Base-by-base conservation (phyloP, 2,797 vertebrate genomes). In the Taeniopygia guttata region DNA sequence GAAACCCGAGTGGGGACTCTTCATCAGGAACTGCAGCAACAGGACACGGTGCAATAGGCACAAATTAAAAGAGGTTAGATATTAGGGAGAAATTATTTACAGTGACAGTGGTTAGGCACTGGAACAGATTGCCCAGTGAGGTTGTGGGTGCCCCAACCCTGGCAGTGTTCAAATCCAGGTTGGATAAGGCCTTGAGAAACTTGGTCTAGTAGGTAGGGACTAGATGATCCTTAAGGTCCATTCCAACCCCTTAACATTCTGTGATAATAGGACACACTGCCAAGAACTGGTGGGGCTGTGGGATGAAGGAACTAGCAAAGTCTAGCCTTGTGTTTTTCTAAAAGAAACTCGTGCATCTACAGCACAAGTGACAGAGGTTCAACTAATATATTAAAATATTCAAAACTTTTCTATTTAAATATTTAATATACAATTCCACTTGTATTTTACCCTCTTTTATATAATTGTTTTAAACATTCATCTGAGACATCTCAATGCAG, bases 71-170 rank as follows among this genome's bases (percentile, higher is more conserved):
- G 11, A 56, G 14, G 17, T 26, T 18, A n/a, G 13, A 8, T 30
- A 63, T 13, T 13, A 63, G 8, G 25, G 22, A 64, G 64, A 22
- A 56, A 22, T 40, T 45, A 12, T 58, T 70, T 34, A n/a, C 19
- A 34, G 23, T 64, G 25, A 58, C 8, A 7, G 38, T 76, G 29
- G 38, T 76, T 26, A 56, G 29, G 30, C n/a, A n/a, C 17, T 16
- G 45, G 7, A 70, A 45, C 17, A 40, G 12, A 20, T 10, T 34
- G 25, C n/a, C n/a, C 25, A 17, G 20, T 16, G 10, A 69, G 20
- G 20, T 0, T 30, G 6, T 38, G 20, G 14, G 9, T 56, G 23
- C 8, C n/a, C 20, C n/a, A 9, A 30, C 4, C 8, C 23, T 19
- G 8, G 20, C 11, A 40, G 12, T 19, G 49, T 2, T 51, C 29